Conservation (phyloP, 2,113 vertebrate genomes). For the Clarias magur region DNA sequence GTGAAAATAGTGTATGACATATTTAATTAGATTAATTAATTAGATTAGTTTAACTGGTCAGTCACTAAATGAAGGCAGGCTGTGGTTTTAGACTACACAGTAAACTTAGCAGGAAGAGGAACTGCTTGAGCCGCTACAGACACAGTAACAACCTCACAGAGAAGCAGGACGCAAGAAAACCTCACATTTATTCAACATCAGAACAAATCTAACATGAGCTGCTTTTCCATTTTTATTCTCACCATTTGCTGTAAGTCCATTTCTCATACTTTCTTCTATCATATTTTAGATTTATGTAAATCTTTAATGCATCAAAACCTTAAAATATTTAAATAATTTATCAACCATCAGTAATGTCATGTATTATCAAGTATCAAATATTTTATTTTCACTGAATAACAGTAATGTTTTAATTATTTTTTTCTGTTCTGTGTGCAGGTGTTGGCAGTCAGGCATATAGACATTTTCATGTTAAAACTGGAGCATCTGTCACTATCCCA, state of each 20-base stretch:
- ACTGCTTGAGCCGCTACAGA: not conserved
- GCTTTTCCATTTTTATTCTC: not conserved
- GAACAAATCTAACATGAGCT: not conserved
- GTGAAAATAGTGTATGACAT: no score
- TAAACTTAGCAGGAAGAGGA: not conserved
- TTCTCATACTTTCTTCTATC: not conserved
- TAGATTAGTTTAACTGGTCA: no score
- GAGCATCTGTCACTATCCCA: slow-evolving; percentile 35
- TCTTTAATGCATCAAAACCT: not conserved
- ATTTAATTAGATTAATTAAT: no score
- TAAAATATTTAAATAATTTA: not conserved
- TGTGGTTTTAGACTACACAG: not conserved
- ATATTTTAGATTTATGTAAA: not conserved
- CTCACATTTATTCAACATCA: no score
- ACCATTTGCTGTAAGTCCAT: not conserved
- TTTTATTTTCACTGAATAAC: not conserved
- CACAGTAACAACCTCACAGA: not conserved
- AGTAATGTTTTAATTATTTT: not conserved
- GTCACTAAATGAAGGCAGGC: no score
- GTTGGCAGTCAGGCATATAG: not conserved
- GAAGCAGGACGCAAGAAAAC: no score
- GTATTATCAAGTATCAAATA: not conserved
- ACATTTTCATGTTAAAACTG: not conserved
- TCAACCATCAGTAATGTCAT: not conserved
- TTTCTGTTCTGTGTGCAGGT: not conserved